phyloP scores from a whole-genome alignment of 2,113 vertebrate genomes.

The Lipotes vexillifer region DNA sequence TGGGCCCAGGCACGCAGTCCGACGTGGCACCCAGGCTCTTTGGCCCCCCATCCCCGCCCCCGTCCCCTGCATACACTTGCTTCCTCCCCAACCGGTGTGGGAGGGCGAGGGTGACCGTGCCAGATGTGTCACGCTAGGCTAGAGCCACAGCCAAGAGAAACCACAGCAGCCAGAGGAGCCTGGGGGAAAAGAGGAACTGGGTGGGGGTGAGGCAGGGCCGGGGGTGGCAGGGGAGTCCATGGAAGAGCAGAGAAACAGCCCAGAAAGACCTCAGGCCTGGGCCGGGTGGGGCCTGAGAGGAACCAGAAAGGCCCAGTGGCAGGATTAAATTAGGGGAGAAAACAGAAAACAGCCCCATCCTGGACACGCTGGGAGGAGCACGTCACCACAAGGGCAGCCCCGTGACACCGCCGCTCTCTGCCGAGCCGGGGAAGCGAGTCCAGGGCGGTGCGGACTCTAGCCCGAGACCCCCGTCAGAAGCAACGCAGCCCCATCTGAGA shows the following conservation, averaged over 20 bases:
- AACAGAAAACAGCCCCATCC: not conserved
- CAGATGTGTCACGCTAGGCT: conserved; percentile 3
- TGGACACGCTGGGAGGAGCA: not conserved
- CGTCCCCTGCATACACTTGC: not conserved
- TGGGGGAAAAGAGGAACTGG: conserved; percentile 28
- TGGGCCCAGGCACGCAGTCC: not conserved
- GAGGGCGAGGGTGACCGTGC: not conserved
- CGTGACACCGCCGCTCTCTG: not conserved
- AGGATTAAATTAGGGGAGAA: not conserved
- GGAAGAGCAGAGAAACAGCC: not conserved
- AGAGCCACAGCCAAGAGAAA: conserved; percentile 56
- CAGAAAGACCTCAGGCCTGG: not conserved
- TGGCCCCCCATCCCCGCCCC: not conserved
- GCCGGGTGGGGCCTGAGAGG: not conserved
- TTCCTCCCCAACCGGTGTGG: not conserved
- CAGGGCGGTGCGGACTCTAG: not conserved
- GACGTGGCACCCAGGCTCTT: not conserved
- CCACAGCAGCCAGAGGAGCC: not conserved
- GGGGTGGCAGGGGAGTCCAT: not conserved
- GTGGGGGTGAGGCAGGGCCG: not conserved
- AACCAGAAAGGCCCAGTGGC: not conserved
- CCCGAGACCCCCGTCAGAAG: not conserved
- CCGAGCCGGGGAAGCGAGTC: not conserved
- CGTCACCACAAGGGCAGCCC: not conserved
- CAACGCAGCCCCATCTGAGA: not conserved